Percentiles rank a stretch among this genome's conserved stretches.
These are phyloP conservation scores for Octomys mimax DNA, from an alignment of 2,797 vertebrate species.

Conservation along the genomic window DNA sequence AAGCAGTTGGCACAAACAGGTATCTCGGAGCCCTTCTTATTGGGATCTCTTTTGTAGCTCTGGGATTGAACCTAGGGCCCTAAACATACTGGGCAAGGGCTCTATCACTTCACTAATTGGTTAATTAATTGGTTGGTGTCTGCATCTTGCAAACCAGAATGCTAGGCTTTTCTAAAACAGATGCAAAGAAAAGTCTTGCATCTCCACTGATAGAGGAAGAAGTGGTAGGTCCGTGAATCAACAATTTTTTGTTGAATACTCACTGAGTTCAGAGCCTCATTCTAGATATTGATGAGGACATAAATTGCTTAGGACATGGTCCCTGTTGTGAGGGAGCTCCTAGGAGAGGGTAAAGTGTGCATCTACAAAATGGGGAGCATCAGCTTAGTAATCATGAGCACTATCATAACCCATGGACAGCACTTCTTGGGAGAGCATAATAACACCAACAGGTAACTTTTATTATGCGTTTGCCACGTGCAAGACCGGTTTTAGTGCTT, in stretches of 20 bases:
- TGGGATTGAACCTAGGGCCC: neutral
- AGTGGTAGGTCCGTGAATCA: neutral
- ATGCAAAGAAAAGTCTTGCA: neutral
- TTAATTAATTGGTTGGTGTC: neutral
- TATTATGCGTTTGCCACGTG: neutral
- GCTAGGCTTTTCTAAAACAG: neutral
- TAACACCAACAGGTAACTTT: neutral
- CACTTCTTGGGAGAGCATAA: neutral
- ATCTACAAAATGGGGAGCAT: neutral
- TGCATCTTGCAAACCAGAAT: slow-evolving; percentile 1
- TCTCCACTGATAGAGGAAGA: neutral
- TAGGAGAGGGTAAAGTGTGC: neutral
- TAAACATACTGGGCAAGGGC: too few relatives aligned
- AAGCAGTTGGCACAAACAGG: neutral
- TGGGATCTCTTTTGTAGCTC: neutral
- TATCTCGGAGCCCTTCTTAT: neutral
- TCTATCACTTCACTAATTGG: neutral
- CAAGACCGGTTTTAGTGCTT: neutral
- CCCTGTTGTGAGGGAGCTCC: neutral
- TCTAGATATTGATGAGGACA: neutral
- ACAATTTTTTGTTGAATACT: neutral
- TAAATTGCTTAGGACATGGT: neutral
- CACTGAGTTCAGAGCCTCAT: neutral
- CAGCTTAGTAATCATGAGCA: neutral
- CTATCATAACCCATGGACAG: neutral